Percentiles rank a stretch among this genome's conserved stretches.
Evolutionary conservation across 2,113 vertebrate species (phyloP).

Genomic region (Prunella fulvescens): DNA sequence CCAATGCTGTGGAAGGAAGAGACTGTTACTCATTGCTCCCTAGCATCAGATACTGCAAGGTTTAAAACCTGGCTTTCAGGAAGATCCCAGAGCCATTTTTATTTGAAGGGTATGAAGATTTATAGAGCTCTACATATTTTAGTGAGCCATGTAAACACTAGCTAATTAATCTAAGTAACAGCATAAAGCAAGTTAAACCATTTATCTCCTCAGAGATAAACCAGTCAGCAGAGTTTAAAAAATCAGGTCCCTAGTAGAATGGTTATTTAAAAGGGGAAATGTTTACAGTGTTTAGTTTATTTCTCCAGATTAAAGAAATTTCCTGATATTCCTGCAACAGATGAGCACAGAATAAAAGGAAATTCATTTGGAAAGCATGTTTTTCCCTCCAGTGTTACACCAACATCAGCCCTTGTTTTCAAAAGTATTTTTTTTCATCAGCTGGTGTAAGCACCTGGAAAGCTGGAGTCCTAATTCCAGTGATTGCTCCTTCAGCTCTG

Average conservation of each 20-base stretch:
- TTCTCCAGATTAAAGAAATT: background rate
- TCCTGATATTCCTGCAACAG: background rate
- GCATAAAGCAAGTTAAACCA: background rate
- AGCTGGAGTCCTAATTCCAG: background rate
- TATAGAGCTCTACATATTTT: background rate
- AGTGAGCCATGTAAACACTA: background rate
- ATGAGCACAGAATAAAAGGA: background rate
- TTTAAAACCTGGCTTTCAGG: background rate
- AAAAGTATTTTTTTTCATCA: background rate
- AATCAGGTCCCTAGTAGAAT: background rate
- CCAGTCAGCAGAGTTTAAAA: background rate
- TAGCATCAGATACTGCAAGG: background rate
- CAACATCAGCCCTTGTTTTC: background rate
- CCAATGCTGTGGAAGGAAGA: background rate
- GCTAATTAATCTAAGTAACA: constrained; percentile 4
- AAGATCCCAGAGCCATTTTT: background rate
- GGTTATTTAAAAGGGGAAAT: background rate
- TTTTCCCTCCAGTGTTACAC: background rate
- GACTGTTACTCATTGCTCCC: background rate
- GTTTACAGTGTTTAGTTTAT: background rate
- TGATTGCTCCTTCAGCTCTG: background rate
- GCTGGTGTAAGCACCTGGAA: background rate
- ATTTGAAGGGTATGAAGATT: background rate
- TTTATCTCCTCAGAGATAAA: constrained; percentile 24
- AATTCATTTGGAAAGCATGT: background rate